These are phyloP conservation scores for Tridacna crocea DNA, from an alignment of 2,888 invertebrate genomes.

Conservation along the genomic window DNA sequence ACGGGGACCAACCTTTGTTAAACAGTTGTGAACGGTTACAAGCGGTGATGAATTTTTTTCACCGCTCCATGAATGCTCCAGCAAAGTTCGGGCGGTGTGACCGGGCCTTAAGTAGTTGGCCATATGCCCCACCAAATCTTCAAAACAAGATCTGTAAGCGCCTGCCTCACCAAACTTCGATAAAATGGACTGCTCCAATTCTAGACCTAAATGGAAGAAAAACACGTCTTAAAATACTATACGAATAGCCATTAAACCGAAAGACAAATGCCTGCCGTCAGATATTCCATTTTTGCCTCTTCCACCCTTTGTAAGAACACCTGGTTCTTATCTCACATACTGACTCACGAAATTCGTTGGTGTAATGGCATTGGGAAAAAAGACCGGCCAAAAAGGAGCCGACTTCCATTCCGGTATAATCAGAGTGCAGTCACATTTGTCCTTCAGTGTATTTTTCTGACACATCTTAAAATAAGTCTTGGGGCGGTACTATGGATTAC, in stretches of 20 bases:
- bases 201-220: constrained; percentile 31
- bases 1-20: no score
- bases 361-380: constrained; percentile 22
- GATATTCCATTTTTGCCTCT: constrained; percentile 40
- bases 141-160: not conserved
- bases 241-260: constrained; percentile 27
- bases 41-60: no score
- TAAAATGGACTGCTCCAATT: constrained; percentile 13
- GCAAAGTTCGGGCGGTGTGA: constrained; percentile 38
- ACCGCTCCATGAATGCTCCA: constrained; percentile 35
- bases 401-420: constrained; percentile 34
- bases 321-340: constrained; percentile 26
- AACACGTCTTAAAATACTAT: not conserved
- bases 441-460: constrained; percentile 1
- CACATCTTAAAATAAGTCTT: constrained; percentile 12
- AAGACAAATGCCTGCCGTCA: constrained; percentile 32
- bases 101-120: constrained; percentile 35
- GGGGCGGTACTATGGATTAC: no score
- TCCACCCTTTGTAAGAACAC: constrained; percentile 25
- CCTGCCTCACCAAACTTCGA: constrained; percentile 19
- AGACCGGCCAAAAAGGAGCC: constrained; percentile 40
- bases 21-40: no score
- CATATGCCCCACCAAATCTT: constrained; percentile 23
- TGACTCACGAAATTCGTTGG: constrained; percentile 23
- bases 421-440: constrained; percentile 13